phyloP scores from a whole-genome alignment of 2,113 vertebrate genomes.

The Anoplopoma fimbria region DNA sequence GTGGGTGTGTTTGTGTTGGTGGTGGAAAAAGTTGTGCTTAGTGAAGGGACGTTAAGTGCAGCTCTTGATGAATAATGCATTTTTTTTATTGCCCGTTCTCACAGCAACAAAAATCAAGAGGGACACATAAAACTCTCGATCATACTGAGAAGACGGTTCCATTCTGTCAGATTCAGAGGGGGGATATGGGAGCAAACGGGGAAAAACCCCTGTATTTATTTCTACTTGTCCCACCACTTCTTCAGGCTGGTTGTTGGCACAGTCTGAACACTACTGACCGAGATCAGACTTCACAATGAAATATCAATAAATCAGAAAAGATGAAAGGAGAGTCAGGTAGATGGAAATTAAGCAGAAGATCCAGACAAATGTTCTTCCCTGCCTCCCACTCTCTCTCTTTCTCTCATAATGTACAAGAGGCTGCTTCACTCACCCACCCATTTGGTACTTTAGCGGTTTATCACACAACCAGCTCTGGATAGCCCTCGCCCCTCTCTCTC shows the following conservation, averaged over 20 bases:
- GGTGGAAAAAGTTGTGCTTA: constrained; percentile 51
- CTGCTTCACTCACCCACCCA: constrained; percentile 62
- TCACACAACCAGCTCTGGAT: constrained; percentile 58
- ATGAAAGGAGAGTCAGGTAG: constrained; percentile 12
- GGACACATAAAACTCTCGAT: constrained; percentile 44
- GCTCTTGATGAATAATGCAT: constrained; percentile 70
- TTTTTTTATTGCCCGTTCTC: constrained; percentile 42
- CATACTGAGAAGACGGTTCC: constrained; percentile 39
- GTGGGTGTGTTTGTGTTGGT: constrained; percentile 65
- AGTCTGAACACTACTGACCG: not conserved
- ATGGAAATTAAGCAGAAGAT: constrained; percentile 27
- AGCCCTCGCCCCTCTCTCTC: constrained; percentile 18
- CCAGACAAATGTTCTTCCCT: constrained; percentile 40
- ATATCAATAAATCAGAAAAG: constrained; percentile 17
- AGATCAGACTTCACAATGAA: constrained; percentile 5
- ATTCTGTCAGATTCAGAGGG: constrained; percentile 40
- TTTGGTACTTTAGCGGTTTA: constrained; percentile 51
- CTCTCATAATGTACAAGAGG: constrained; percentile 26
- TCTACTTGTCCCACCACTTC: constrained; percentile 4
- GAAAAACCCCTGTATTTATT: not conserved
- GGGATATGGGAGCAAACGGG: not conserved
- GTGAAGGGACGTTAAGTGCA: constrained; percentile 45
- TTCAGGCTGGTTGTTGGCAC: not conserved
- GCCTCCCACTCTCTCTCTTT: constrained; percentile 46
- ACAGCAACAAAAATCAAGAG: constrained; percentile 57